Evolutionary conservation across 92 coral and sea anemone species (phyloP).

Genomic region (Blastomussa wellsi): DNA sequence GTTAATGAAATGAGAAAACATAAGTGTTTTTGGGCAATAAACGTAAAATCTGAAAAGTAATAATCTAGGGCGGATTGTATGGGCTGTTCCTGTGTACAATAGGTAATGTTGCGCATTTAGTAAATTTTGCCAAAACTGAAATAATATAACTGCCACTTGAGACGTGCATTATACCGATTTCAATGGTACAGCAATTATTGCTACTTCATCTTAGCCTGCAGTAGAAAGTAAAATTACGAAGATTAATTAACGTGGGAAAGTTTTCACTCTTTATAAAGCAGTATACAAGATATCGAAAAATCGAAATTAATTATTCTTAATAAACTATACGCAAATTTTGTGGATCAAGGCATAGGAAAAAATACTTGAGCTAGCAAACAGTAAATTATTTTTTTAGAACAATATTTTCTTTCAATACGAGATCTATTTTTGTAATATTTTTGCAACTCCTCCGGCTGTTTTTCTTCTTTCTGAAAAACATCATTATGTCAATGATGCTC

Average conservation of each 20-base stretch:
- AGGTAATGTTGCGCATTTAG: conserved; percentile 4
- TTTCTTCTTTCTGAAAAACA: neutral
- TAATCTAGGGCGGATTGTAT: conserved; percentile 13
- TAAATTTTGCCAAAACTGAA: neutral
- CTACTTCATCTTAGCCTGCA: neutral
- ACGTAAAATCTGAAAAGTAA: neutral
- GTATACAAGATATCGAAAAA: neutral
- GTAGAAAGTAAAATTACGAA: neutral
- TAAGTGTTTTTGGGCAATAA: conserved; percentile 7
- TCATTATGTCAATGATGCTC: conserved; percentile 1
- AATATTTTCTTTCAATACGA: neutral
- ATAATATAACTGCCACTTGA: conserved; percentile 6
- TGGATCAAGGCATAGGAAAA: neutral
- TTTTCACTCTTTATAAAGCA: neutral
- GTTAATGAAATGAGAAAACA: conserved; percentile 25
- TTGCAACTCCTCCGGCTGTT: conserved; percentile 19
- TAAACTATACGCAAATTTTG: neutral
- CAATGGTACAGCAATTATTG: neutral
- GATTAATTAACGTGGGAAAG: neutral
- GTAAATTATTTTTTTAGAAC: too few relatives aligned
- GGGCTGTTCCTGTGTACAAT: conserved; percentile 1
- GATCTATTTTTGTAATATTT: neutral
- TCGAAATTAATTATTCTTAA: neutral
- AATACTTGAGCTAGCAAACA: neutral
- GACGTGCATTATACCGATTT: conserved; percentile 6